Evolutionary conservation across 2,113 vertebrate species (phyloP).

Genomic region (Drymodes brunneopygia): DNA sequence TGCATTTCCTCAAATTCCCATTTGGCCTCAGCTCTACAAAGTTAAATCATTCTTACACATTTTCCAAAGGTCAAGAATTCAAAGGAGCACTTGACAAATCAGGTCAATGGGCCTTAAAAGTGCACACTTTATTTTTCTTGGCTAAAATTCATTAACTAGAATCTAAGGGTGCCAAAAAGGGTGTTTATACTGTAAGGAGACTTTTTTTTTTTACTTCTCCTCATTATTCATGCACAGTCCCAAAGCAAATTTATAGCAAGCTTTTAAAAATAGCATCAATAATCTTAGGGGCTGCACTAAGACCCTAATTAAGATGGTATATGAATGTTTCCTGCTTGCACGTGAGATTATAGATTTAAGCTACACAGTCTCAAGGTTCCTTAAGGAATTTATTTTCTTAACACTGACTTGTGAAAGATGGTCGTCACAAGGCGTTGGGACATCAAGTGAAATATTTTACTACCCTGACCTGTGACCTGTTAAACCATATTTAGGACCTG

Average conservation of each 20-base stretch:
- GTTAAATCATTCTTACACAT: background rate
- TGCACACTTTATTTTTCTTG: background rate
- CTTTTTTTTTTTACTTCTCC: background rate
- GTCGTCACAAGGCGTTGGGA: rapidly evolving
- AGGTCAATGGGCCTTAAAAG: background rate
- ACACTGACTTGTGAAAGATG: background rate
- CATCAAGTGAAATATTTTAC: background rate
- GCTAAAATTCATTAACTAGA: background rate
- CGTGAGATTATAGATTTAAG: background rate
- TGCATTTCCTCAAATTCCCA: background rate
- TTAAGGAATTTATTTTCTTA: background rate
- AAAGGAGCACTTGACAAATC: background rate
- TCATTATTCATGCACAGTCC: slow-evolving; percentile 1
- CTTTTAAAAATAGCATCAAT: slow-evolving; percentile 49
- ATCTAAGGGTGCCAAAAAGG: background rate
- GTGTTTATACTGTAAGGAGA: background rate
- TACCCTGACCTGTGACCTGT: background rate
- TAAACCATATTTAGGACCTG: background rate
- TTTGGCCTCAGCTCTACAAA: background rate
- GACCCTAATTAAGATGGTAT: slow-evolving; percentile 21
- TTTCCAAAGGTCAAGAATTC: background rate
- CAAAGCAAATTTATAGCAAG: slow-evolving; percentile 4
- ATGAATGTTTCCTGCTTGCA: background rate
- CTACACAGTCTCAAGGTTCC: background rate
- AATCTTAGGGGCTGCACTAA: background rate